Evolutionary conservation across 2,797 vertebrate species (phyloP).

Genomic region (Adelosebastes latens): DNA sequence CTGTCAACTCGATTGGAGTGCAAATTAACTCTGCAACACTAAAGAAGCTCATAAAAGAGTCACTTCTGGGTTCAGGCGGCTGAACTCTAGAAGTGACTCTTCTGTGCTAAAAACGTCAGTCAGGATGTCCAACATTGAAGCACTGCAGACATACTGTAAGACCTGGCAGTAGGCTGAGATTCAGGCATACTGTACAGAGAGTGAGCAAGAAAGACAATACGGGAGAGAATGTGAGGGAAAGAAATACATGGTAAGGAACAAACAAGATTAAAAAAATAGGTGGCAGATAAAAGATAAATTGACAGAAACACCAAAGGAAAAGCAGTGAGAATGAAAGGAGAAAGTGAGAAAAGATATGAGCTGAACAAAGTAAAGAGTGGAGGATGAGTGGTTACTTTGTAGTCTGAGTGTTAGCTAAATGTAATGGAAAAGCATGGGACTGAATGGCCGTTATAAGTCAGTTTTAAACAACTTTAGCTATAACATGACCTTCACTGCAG

Average conservation of each 20-base stretch:
- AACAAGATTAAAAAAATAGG: neutral
- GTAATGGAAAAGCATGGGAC: constrained; percentile 7
- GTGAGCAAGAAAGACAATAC: neutral
- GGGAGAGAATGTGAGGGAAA: neutral
- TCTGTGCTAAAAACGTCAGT: neutral
- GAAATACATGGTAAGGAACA: neutral
- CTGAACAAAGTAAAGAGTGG: neutral
- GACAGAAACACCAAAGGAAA: neutral
- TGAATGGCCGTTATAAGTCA: constrained; percentile 13
- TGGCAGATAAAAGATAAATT: constrained; percentile 1
- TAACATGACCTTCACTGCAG: constrained; percentile 40
- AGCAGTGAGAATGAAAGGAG: neutral
- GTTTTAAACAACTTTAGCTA: constrained; percentile 30
- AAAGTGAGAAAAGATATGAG: neutral
- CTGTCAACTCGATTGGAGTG: neutral
- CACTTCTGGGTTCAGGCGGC: neutral
- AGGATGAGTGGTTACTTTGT: neutral
- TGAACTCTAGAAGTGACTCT: neutral
- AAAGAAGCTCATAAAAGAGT: neutral
- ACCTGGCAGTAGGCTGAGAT: neutral
- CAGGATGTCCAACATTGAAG: constrained; percentile 2
- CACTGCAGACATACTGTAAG: neutral
- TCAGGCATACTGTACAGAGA: neutral
- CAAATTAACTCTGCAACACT: neutral
- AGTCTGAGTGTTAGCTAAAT: constrained; percentile 2